phyloP scores from a whole-genome alignment of 2,113 vertebrate species.

The Glaucidium brasilianum region DNA sequence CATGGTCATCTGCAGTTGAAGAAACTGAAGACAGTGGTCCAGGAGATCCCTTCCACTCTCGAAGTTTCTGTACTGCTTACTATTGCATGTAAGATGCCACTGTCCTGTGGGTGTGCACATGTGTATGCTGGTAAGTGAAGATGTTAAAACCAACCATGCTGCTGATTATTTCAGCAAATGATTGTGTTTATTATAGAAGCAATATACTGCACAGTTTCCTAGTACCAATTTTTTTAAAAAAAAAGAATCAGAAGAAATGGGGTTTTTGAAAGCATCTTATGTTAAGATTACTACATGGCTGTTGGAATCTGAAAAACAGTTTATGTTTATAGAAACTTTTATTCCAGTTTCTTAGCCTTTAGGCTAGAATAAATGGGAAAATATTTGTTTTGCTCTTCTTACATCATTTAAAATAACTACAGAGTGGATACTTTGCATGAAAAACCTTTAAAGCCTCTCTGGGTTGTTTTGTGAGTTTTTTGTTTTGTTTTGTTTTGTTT shows the following conservation, averaged over 20 bases:
- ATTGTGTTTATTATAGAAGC: not conserved
- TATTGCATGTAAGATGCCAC: not conserved
- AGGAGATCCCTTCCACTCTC: not conserved
- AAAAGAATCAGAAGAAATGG: not conserved
- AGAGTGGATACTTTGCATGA: not conserved
- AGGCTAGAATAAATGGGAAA: not conserved
- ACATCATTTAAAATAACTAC: not conserved
- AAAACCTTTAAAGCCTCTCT: not conserved
- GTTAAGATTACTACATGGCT: not conserved
- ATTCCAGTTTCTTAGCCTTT: not conserved
- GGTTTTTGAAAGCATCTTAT: not conserved
- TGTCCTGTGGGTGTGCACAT: not conserved
- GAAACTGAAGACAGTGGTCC: not conserved
- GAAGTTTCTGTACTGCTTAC: not conserved
- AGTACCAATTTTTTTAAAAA: not conserved
- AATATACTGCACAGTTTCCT: not conserved
- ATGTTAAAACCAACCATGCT: not conserved
- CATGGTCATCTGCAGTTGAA: not conserved
- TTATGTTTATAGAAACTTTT: not conserved
- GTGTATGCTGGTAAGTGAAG: not conserved
- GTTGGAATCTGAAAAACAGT: not conserved
- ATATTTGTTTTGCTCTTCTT: not conserved
- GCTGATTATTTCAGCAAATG: not conserved
- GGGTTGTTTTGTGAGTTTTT: too few species aligned
- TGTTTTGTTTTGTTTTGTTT: not conserved